Conservation (phyloP, 2,797 vertebrate genomes). For the Phalloptychus januarius region DNA sequence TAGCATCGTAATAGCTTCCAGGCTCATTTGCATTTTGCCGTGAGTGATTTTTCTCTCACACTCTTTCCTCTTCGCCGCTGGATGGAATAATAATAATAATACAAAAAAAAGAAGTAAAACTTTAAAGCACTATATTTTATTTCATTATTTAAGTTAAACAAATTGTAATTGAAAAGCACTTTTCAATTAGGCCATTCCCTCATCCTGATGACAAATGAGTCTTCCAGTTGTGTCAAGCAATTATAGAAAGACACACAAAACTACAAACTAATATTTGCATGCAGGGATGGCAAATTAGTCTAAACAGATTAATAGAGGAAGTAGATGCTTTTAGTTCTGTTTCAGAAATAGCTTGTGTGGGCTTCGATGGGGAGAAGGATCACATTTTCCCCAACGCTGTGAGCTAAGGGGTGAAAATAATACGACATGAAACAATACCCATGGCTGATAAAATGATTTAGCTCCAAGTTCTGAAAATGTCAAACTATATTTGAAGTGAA, state of each 20-base stretch:
- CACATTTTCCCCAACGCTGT: constrained; percentile 37
- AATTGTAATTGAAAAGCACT: constrained; percentile 84
- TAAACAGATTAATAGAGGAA: constrained; percentile 71
- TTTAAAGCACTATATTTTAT: constrained; percentile 80
- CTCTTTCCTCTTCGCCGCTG: constrained; percentile 63
- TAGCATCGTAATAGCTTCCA: constrained; percentile 88
- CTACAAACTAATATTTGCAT: constrained; percentile 77
- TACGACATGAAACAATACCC: background rate
- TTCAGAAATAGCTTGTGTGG: constrained; percentile 49
- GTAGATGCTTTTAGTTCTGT: constrained; percentile 60
- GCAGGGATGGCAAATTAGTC: constrained; percentile 69
- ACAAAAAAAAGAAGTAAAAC: constrained; percentile 69
- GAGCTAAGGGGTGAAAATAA: constrained; percentile 14
- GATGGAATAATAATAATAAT: constrained; percentile 70
- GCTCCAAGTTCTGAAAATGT: constrained; percentile 34
- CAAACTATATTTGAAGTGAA: constrained; percentile 42
- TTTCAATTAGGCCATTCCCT: constrained; percentile 78
- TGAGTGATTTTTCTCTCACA: constrained; percentile 77
- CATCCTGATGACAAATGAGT: constrained; percentile 73
- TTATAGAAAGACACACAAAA: constrained; percentile 71
- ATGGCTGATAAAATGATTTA: constrained; percentile 1
- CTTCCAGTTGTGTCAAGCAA: constrained; percentile 72
- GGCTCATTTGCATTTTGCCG: constrained; percentile 87
- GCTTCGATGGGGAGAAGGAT: constrained; percentile 44
- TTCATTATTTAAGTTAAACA: constrained; percentile 84